A percentile compares a stretch with the other conserved stretches of the same genome.
These are phyloP conservation scores for Dasysyrphus albostriatus DNA, from an alignment of 2,888 invertebrate genomes.

Conservation along the genomic window DNA sequence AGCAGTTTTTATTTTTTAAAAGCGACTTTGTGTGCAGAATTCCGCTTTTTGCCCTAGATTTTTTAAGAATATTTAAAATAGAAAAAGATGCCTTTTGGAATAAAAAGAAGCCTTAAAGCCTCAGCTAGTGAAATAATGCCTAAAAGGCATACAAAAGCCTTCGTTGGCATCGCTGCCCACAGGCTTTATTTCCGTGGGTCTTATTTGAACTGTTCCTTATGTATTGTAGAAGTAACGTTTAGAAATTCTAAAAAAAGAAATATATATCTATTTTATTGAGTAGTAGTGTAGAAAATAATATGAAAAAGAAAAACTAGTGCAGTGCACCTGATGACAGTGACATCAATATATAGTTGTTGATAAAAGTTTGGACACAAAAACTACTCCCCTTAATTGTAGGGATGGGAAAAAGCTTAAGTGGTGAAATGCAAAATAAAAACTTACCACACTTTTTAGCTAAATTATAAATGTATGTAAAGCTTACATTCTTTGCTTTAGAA, in stretches of 20 bases:
- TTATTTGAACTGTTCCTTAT: too few species aligned
- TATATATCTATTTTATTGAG: not conserved
- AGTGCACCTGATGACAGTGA: constrained; percentile 49
- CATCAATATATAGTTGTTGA: constrained; percentile 39
- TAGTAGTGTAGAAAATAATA: not conserved
- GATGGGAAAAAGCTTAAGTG: constrained; percentile 56
- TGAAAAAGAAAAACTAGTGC: constrained; percentile 6
- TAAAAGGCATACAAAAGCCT: too few species aligned
- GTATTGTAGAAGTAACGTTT: too few species aligned
- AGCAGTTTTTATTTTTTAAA: too few species aligned
- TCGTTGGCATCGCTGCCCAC: too few species aligned
- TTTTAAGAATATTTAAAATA: too few species aligned
- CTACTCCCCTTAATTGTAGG: not conserved
- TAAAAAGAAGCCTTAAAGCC: too few species aligned
- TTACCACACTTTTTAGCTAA: constrained; percentile 40
- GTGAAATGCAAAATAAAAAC: constrained; percentile 32
- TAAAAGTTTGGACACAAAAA: constrained; percentile 2
- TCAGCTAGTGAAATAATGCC: too few species aligned
- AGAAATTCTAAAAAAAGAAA: not conserved
- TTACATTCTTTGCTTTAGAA: not conserved
- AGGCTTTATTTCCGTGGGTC: too few species aligned
- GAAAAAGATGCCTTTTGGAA: too few species aligned
- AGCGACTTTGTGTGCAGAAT: too few species aligned
- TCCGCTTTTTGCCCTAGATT: too few species aligned
- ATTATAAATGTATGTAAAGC: not conserved